phyloP scores from a whole-genome alignment of 2,888 invertebrate genomes.

The Trachelus iudaicus region DNA sequence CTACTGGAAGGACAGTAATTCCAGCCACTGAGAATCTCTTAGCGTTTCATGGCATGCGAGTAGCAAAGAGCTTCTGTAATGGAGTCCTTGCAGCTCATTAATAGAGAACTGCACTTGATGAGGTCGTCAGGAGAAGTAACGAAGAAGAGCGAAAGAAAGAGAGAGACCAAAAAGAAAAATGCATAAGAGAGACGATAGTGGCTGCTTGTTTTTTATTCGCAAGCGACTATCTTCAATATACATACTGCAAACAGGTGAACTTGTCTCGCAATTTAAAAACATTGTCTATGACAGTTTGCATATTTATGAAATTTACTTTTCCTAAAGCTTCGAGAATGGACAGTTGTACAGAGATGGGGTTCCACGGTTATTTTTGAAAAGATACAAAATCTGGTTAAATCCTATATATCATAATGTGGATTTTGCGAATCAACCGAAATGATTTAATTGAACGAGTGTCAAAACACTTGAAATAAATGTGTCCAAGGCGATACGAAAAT shows the following conservation, averaged over 20 bases:
- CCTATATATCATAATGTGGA: background rate
- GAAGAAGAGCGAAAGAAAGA: constrained; percentile 11
- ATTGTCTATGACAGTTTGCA: background rate
- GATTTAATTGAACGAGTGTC: background rate
- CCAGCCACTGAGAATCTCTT: background rate
- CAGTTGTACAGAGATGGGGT: background rate
- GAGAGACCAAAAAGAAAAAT: background rate
- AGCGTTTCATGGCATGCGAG: background rate
- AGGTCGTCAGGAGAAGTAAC: constrained; percentile 26
- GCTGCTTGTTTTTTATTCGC: background rate
- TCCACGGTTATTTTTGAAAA: background rate
- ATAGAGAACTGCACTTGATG: constrained; percentile 55
- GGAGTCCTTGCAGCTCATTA: constrained; percentile 47
- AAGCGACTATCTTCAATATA: background rate
- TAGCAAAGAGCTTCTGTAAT: constrained; percentile 10
- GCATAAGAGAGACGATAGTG: background rate
- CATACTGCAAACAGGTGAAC: background rate
- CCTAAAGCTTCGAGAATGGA: background rate
- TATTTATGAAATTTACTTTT: background rate
- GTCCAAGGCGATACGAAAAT: constrained; percentile 27
- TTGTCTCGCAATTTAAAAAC: background rate
- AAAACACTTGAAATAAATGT: background rate
- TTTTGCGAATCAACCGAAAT: background rate
- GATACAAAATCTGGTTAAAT: background rate
- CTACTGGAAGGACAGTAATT: background rate